Conservation (phyloP, 1,140 invertebrate genomes). For the Calephelis virginiensis region DNA sequence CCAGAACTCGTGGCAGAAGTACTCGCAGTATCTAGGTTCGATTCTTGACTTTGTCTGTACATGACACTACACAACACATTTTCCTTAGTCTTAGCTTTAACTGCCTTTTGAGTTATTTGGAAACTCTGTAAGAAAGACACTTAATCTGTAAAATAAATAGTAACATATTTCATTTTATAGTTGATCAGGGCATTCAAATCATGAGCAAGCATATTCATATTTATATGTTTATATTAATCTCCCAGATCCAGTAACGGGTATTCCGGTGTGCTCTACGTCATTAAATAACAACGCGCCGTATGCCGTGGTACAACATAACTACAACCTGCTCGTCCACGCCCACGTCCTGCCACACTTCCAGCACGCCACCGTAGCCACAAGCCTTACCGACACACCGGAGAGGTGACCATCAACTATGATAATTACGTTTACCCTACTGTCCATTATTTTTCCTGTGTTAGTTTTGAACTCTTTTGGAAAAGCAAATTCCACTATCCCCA, state of each 20-base stretch:
- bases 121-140: too few relatives aligned
- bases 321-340: constrained; percentile 89
- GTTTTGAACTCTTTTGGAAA: too few relatives aligned
- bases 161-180: too few relatives aligned
- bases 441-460: too few relatives aligned
- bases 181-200: too few relatives aligned
- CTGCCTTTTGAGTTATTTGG: too few relatives aligned
- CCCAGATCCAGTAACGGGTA: constrained; percentile 84
- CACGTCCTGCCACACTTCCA: constrained; percentile 85
- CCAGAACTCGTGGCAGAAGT: constrained; percentile 90
- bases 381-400: constrained; percentile 72
- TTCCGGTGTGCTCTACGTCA: constrained; percentile 82
- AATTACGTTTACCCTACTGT: too few relatives aligned
- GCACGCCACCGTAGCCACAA: constrained; percentile 71
- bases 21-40: constrained; percentile 84
- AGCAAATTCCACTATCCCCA: too few relatives aligned
- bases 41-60: too few relatives aligned
- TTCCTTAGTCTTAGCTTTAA: too few relatives aligned
- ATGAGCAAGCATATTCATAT: not conserved
- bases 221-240: not conserved
- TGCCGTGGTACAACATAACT: constrained; percentile 83
- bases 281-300: constrained; percentile 80
- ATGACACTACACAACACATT: not conserved
- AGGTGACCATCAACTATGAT: constrained; percentile 35
- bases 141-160: too few relatives aligned